Evolutionary conservation across 2,888 invertebrate genomes (phyloP), one percentile per base, ranked within the genome.

Genomic region (Orthonychiurus folsomi): DNA sequence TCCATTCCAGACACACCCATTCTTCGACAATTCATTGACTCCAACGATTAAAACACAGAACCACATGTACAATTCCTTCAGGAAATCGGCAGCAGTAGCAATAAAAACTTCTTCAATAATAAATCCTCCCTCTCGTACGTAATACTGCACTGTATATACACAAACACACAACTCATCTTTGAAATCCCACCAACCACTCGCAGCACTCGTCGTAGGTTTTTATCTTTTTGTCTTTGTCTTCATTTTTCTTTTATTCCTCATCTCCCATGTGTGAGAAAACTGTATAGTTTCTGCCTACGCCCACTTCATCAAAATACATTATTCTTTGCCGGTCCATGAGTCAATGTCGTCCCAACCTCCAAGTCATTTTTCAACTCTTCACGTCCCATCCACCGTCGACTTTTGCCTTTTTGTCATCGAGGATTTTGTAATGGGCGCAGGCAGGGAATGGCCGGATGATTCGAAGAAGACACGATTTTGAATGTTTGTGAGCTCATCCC

Each of bases 221-320:
- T 37, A 9, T 37, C 37, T 37, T 37, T 37, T 37, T 37, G 5
- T 37, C 37, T 37, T 37, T 37, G 37, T 15, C 37, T 37, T 15
- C n/a, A n/a, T n/a, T 9, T 37, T 37, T 37, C 37, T 37, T 37
- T 37, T 37, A 37, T 37, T 37, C 37, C 15, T 37, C 37, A 9
- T 37, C 37, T n/a, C 37, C 37, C 15, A 15, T 37, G 37, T 37
- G 37, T 37, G 37, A 37, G 37, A 37, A n/a, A 37, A 37, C 37
- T 37, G n/a, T n/a, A 37, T 37, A 37, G 37, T n/a, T n/a, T n/a
- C n/a, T n/a, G n/a, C n/a, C 37, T 15, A 5, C 15, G 37, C 37
- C 37, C 37, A 37, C 37, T 37, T 37, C 37, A 37, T 37, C 37
- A 37, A 37, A 37, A 37, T 37, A 37, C 37, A 37, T 37, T 37